phyloP scores from a whole-genome alignment of 2,113 vertebrate genomes.

The Elgaria multicarinata region DNA sequence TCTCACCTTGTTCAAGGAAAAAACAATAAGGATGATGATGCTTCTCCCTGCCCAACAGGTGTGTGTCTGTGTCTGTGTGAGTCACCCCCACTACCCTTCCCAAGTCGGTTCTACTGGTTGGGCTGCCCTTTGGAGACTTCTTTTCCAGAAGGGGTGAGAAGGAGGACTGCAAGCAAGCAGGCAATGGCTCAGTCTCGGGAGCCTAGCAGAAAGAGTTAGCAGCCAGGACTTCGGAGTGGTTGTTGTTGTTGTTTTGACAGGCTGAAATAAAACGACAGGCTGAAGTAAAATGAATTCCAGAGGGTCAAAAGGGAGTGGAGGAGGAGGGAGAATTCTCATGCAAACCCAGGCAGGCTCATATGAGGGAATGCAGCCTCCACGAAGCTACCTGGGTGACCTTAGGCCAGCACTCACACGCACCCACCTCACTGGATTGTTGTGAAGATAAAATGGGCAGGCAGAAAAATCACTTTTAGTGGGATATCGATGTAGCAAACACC shows the following conservation, averaged over 20 bases:
- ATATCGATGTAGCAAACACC: neutral
- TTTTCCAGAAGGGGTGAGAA: neutral
- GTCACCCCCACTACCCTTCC: neutral
- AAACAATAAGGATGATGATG: neutral
- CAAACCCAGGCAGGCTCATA: neutral
- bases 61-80: too few species aligned
- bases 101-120: slow-evolving; percentile 13
- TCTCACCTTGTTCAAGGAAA: neutral
- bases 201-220: neutral
- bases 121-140: neutral
- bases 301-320: neutral
- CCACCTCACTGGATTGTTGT: neutral
- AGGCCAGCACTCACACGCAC: neutral
- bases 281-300: neutral
- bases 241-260: neutral
- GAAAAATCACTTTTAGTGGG: neutral
- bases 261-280: too few species aligned
- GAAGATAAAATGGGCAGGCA: neutral
- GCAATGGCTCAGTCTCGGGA: neutral
- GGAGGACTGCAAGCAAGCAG: neutral
- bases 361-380: neutral
- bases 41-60: slow-evolving; percentile 30
- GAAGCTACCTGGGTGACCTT: neutral
- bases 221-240: neutral
- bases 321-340: neutral